A percentile compares a stretch with the other conserved stretches of the same genome.
phyloP scores from a whole-genome alignment of 2,888 invertebrate genomes.

The Pachliopta kotzebuea region DNA sequence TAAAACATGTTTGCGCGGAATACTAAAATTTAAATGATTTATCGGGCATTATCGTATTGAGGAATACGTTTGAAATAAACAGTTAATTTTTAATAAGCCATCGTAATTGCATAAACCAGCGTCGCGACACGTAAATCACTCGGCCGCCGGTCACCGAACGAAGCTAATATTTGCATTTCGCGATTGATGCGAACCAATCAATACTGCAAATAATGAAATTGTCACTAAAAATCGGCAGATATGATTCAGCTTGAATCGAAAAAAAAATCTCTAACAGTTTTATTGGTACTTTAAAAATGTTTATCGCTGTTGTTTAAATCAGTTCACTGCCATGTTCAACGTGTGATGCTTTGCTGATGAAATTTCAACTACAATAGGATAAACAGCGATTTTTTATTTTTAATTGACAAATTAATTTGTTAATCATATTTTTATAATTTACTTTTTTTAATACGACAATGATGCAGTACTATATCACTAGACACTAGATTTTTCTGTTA shows the following conservation, averaged over 20 bases:
- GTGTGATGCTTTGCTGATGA: not conserved
- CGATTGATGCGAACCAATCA: slow-evolving; percentile 78
- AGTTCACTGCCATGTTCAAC: slow-evolving; percentile 15
- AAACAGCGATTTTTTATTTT: too few species aligned
- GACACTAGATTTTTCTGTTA: too few species aligned
- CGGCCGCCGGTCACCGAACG: slow-evolving; percentile 59
- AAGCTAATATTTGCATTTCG: slow-evolving; percentile 78
- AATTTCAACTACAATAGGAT: too few species aligned
- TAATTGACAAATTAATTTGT: too few species aligned
- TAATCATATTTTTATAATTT: too few species aligned
- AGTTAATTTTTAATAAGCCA: slow-evolving; percentile 75
- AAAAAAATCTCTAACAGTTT: slow-evolving; percentile 42
- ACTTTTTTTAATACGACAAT: too few species aligned
- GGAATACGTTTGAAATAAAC: slow-evolving; percentile 24
- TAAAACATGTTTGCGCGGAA: not conserved
- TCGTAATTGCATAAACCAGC: slow-evolving; percentile 73
- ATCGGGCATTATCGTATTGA: slow-evolving; percentile 20
- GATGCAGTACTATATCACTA: too few species aligned
- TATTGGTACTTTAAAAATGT: slow-evolving; percentile 27
- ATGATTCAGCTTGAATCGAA: slow-evolving; percentile 49
- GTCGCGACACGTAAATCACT: slow-evolving; percentile 68
- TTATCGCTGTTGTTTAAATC: slow-evolving; percentile 6
- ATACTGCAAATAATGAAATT: slow-evolving; percentile 77
- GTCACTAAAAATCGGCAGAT: slow-evolving; percentile 68
- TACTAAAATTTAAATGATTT: slow-evolving; percentile 15